Conservation (phyloP, 37 sponge, comb jelly and placozoan genomes). For the Spongilla lacustris region DNA sequence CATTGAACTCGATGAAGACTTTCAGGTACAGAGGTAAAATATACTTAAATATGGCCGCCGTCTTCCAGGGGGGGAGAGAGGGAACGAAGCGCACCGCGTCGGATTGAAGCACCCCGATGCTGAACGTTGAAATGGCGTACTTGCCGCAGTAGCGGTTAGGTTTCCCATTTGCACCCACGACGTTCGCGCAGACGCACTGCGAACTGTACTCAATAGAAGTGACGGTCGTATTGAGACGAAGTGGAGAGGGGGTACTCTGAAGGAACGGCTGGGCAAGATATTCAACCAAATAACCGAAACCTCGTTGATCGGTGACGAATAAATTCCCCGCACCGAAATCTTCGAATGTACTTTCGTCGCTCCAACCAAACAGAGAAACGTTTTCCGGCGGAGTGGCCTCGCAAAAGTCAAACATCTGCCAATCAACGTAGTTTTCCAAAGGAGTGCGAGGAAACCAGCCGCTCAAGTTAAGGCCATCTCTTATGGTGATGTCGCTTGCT, state of each 20-base stretch:
- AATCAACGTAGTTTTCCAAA: slow-evolving; percentile 35
- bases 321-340: slow-evolving; percentile 8
- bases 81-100: slow-evolving; percentile 38
- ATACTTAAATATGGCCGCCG: slow-evolving; percentile 20
- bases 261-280: slow-evolving; percentile 40
- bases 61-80: slow-evolving; percentile 29
- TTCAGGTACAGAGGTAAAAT: slow-evolving; percentile 29
- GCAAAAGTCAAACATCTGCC: slow-evolving; percentile 35
- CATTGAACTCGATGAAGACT: slow-evolving; percentile 20
- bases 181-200: slow-evolving; percentile 64
- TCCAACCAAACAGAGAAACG: slow-evolving; percentile 8
- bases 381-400: slow-evolving; percentile 16
- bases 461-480: neutral
- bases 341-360: neutral
- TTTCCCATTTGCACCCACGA: neutral
- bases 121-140: slow-evolving; percentile 56
- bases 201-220: slow-evolving; percentile 38
- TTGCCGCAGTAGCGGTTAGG: slow-evolving; percentile 33
- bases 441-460: slow-evolving; percentile 43
- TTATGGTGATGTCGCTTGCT: neutral
- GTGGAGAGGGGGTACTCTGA: neutral
- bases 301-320: slow-evolving; percentile 56
- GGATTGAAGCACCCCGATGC: slow-evolving; percentile 58
- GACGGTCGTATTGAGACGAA: slow-evolving; percentile 39
- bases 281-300: slow-evolving; percentile 27